Percentiles rank a stretch among this genome's conserved stretches.
These are phyloP conservation scores for Machaerirhynchus nigripectus DNA, from an alignment of 2,113 vertebrate species.

Conservation along the genomic window DNA sequence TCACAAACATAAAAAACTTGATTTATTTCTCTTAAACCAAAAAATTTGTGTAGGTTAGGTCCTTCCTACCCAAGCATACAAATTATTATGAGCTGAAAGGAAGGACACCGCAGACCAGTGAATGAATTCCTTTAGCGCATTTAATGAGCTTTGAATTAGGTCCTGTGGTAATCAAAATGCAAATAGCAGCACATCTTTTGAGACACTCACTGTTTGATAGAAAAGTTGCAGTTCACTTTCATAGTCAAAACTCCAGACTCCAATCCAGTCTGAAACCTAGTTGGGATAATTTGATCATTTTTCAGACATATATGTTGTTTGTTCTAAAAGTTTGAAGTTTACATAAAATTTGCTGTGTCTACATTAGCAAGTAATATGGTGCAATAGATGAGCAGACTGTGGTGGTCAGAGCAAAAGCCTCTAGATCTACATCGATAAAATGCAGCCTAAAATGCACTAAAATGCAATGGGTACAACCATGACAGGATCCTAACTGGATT, in stretches of 20 bases:
- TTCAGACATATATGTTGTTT: neutral
- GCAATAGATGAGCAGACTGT: neutral
- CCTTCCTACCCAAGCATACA: neutral
- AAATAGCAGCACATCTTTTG: neutral
- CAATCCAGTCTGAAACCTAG: neutral
- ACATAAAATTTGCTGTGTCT: neutral
- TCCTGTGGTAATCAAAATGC: neutral
- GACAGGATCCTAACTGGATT: neutral
- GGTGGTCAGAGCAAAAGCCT: neutral
- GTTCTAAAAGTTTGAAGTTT: neutral
- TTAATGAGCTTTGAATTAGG: neutral
- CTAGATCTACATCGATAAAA: neutral
- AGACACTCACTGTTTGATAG: neutral
- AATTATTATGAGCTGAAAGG: neutral
- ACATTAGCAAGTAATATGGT: rapidly evolving
- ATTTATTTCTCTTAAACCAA: neutral
- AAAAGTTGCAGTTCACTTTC: neutral
- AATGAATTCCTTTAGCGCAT: neutral
- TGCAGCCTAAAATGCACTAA: neutral
- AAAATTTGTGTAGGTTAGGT: neutral
- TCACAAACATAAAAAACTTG: neutral
- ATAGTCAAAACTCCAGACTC: neutral
- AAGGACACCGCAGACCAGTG: neutral
- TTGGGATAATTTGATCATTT: neutral
- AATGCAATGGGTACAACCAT: no score